Evolutionary conservation across 2,797 vertebrate species (phyloP).

Genomic region (Tachyglossus aculeatus): DNA sequence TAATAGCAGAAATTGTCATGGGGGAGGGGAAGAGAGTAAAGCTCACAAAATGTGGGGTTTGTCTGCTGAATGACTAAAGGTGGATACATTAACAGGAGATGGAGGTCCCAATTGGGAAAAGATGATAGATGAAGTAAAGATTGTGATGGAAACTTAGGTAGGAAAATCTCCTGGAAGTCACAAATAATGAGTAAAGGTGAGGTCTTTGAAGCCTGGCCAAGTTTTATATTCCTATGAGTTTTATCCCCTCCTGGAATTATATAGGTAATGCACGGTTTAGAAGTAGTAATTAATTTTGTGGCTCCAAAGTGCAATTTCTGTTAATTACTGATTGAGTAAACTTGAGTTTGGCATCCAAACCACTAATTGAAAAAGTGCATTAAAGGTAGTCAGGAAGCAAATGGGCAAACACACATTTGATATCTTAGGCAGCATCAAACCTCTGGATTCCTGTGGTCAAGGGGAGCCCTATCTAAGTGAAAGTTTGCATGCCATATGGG

Average conservation of each 20-base stretch:
- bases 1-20: constrained; percentile 6
- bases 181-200: not conserved
- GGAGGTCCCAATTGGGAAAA: not conserved
- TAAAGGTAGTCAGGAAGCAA: not conserved
- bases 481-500: not conserved
- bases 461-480: not conserved
- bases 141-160: not conserved
- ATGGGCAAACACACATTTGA: not conserved
- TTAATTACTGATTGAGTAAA: not conserved
- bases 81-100: constrained; percentile 3
- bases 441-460: not conserved
- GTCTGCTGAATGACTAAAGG: constrained; percentile 12
- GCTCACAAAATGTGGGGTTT: not conserved
- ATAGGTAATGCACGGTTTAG: not conserved
- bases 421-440: not conserved
- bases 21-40: not conserved
- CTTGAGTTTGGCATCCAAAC: constrained; percentile 17
- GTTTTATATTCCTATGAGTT: not conserved
- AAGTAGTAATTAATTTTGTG: not conserved
- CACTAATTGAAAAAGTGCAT: not conserved
- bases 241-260: not conserved
- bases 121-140: not conserved
- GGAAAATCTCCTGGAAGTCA: not conserved
- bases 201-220: not conserved
- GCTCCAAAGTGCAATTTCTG: not conserved